Evolutionary conservation across 1,140 invertebrate genomes (phyloP).

Genomic region (Teleopsis dalmanni): DNA sequence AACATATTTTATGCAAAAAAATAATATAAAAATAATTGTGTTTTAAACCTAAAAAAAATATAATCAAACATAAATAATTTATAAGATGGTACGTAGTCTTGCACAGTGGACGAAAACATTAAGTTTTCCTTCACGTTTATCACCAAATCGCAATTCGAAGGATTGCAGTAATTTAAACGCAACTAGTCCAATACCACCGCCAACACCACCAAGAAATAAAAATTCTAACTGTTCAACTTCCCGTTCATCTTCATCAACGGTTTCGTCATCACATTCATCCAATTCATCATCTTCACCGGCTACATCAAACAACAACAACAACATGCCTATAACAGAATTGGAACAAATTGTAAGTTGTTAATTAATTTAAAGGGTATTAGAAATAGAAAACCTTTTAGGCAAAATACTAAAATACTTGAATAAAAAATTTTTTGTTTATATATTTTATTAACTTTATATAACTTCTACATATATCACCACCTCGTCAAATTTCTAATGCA

Average conservation of each 20-base stretch:
- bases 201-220: constrained; percentile 48
- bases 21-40: constrained; percentile 5
- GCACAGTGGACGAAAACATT: constrained; percentile 81
- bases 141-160: constrained; percentile 66
- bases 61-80: not conserved
- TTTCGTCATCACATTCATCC: constrained; percentile 36
- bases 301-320: constrained; percentile 24
- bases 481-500: too few species aligned
- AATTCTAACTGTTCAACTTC: constrained; percentile 36
- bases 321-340: constrained; percentile 54
- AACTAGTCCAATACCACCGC: constrained; percentile 43
- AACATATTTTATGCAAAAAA: not conserved
- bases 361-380: not conserved
- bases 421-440: too few species aligned
- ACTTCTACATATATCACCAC: too few species aligned
- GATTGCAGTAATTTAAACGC: constrained; percentile 52
- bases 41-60: not conserved
- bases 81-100: constrained; percentile 70
- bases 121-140: constrained; percentile 73
- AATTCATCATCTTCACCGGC: constrained; percentile 15
- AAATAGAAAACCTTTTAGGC: not conserved
- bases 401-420: not conserved
- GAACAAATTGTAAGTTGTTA: constrained; percentile 55
- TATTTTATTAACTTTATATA: too few species aligned
- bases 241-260: constrained; percentile 46